A percentile compares a stretch with the other conserved stretches of the same genome.
Conservation (phyloP, 2,113 vertebrate genomes). For the Clupea harengus region DNA sequence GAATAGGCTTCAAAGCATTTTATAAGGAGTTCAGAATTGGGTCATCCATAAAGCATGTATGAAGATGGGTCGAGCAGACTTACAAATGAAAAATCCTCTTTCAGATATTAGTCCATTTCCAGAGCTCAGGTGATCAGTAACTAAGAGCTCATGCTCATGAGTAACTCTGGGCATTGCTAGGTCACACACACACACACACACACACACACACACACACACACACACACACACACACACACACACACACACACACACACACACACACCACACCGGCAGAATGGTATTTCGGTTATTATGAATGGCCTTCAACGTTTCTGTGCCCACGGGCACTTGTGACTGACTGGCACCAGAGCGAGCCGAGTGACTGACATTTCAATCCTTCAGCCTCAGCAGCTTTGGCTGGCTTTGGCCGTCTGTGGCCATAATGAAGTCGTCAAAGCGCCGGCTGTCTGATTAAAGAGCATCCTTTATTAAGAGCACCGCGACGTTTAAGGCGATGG, state of each 20-base stretch:
- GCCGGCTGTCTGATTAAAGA: constrained; percentile 40
- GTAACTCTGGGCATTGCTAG: neutral
- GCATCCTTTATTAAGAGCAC: constrained; percentile 43
- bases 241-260: neutral
- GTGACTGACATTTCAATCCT: constrained; percentile 12
- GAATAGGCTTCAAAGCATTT: neutral
- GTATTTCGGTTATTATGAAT: neutral
- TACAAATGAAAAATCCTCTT: neutral
- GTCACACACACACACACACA: neutral
- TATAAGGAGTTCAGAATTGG: neutral
- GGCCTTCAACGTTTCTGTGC: neutral
- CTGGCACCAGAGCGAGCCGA: neutral
- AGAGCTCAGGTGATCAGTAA: neutral
- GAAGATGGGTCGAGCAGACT: neutral
- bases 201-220: too few relatives aligned
- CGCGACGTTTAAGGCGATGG: neutral
- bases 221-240: neutral
- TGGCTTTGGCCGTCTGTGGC: constrained; percentile 15
- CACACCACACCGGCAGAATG: neutral
- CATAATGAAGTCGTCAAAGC: constrained; percentile 43
- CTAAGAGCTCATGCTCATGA: too few relatives aligned
- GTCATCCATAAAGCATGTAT: neutral
- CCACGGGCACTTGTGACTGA: neutral
- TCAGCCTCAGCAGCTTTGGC: neutral
- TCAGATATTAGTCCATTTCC: neutral